These are phyloP conservation scores for Zonitis immaculata DNA, from an alignment of 2,888 invertebrate genomes.

Conservation along the genomic window DNA sequence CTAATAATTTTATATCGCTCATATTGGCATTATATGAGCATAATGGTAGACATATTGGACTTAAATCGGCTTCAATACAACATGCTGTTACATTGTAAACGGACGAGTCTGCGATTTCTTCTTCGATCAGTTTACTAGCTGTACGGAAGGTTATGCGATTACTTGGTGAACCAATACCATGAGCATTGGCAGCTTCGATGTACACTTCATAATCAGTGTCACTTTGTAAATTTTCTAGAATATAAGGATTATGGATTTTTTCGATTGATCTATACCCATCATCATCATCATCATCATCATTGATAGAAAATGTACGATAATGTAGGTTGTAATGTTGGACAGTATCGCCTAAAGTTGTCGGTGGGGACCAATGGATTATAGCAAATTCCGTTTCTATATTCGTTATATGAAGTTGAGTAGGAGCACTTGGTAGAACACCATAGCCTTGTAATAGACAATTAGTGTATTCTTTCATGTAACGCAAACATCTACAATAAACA, in stretches of 20 bases:
- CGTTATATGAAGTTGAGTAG: slow-evolving; percentile 63
- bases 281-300: slow-evolving; percentile 41
- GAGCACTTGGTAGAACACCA: slow-evolving; percentile 73
- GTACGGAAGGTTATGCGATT: slow-evolving; percentile 73
- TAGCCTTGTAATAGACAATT: slow-evolving; percentile 81
- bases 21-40: slow-evolving; percentile 80
- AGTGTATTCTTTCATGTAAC: slow-evolving; percentile 75
- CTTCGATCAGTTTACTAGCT: slow-evolving; percentile 60
- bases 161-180: slow-evolving; percentile 73
- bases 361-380: slow-evolving; percentile 73
- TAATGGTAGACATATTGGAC: slow-evolving; percentile 67
- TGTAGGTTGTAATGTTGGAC: slow-evolving; percentile 54
- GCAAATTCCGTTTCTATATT: slow-evolving; percentile 73
- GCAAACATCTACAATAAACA: slow-evolving; percentile 62
- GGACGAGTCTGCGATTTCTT: slow-evolving; percentile 56
- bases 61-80: slow-evolving; percentile 66
- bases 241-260: slow-evolving; percentile 63
- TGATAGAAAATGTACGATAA: slow-evolving; percentile 38
- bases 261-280: slow-evolving; percentile 42
- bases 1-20: slow-evolving; percentile 69
- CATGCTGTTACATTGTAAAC: slow-evolving; percentile 76
- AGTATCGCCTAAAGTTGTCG: slow-evolving; percentile 65
- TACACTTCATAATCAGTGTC: slow-evolving; percentile 76
- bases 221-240: slow-evolving; percentile 68
- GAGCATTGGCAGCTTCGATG: slow-evolving; percentile 73